Conservation (phyloP, 2,888 invertebrate genomes). For the Hyppa rectilinea region DNA sequence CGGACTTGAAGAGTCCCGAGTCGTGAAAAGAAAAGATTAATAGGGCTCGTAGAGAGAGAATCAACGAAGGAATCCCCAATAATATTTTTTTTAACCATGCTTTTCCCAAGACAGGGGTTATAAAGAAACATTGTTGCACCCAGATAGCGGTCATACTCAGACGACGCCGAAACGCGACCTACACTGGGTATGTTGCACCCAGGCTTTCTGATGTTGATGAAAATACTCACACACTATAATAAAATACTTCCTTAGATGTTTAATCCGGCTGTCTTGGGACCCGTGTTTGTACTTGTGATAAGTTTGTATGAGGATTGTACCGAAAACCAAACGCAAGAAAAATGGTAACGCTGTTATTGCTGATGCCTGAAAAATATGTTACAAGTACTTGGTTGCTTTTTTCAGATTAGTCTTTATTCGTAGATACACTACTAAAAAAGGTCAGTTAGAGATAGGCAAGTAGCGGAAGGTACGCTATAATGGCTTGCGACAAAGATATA, state of each 20-base stretch:
- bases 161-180: not conserved
- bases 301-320: constrained; percentile 82
- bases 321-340: constrained; percentile 82
- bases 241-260: constrained; percentile 82
- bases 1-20: not conserved
- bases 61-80: not conserved
- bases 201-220: not conserved
- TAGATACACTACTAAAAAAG: not conserved
- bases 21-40: not conserved
- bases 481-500: not conserved
- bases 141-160: too few species aligned
- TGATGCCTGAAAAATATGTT: constrained; percentile 78
- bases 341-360: constrained; percentile 85
- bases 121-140: too few species aligned
- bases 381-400: not conserved
- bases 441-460: not conserved
- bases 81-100: not conserved
- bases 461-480: not conserved
- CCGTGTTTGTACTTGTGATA: constrained; percentile 84
- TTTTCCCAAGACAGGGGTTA: too few species aligned
- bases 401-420: not conserved
- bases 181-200: not conserved
- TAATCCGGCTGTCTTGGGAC: constrained; percentile 72
- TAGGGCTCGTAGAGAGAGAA: not conserved
- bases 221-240: constrained; percentile 86